Evolutionary conservation across 2,888 invertebrate genomes (phyloP), one percentile per base, ranked within the genome.

Genomic region (Sarcophaga caerulescens): DNA sequence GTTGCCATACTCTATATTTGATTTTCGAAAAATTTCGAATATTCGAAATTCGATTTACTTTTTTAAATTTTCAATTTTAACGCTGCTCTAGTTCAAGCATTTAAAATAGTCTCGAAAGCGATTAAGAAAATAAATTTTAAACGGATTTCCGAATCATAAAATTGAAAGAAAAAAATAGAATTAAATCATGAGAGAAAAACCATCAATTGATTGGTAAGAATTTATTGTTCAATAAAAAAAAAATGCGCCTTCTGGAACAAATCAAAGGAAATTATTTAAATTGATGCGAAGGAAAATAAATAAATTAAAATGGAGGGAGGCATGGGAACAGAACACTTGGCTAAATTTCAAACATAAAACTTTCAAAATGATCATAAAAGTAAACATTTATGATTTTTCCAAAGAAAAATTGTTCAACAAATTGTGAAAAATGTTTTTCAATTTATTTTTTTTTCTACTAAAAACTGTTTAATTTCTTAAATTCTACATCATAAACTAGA

Each of bases 121-220:
- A 66, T 57, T 47, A 70, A 21, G 74, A 62, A 35, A 35, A 35
- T 35, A 75, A 23, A 76, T 62, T 62, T 17, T 75, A 76, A 70
- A 47, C 52, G 79, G 66, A 83, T 83, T 71, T 83, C 57, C 71
- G 25, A 78, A 66, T n/a, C 73, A 77, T 35, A 68, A 57, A 74
- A 78, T 8, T 52, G 4, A 57, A 63, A 63, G 1, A 23, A 57
- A 66, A 59, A 47, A 19, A 35, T 23, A 2, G n/a, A 66, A 70
- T 65, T 21, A 62, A 60, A 65, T 23, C 21, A 60, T 78, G n/a
- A 63, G 59, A 77, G 57, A 81, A 21, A 81, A 10, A 17, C 70
- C 14, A 17, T 47, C 12, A 81, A 74, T 81, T 74, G 44, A 45
- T 45, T 73, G 35, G 35, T 35, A 35, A 8, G 0, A 35, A 35